These are phyloP conservation scores for Saimiri boliviensis DNA, from an alignment of 2,113 vertebrate genomes.

Conservation along the genomic window DNA sequence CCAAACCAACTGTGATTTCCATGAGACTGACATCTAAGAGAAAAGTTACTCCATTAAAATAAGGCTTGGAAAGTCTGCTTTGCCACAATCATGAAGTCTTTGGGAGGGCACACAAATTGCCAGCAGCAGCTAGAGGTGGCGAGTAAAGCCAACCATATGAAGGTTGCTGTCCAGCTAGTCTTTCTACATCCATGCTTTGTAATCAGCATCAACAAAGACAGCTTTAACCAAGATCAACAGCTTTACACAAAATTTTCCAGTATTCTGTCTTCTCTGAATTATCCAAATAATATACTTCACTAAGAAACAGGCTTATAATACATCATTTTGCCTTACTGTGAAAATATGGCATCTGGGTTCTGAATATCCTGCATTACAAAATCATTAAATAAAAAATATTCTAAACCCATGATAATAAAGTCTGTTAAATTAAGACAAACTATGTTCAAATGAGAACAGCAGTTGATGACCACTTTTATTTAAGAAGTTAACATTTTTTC, in stretches of 20 bases:
- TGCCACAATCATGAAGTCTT: neutral
- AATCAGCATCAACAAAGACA: neutral
- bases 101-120: accelerated
- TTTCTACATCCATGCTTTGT: neutral
- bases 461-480: conserved; percentile 51
- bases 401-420: neutral
- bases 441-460: conserved; percentile 45
- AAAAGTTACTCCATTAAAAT: neutral
- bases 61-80: neutral
- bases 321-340: neutral
- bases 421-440: conserved; percentile 58
- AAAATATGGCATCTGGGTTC: neutral
- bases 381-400: conserved; percentile 33
- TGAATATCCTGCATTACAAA: neutral
- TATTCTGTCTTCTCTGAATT: neutral
- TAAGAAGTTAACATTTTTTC: conserved; percentile 28
- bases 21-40: neutral
- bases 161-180: neutral
- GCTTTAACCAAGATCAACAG: neutral
- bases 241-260: neutral
- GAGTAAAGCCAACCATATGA: accelerated
- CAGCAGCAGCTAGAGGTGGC: no score
- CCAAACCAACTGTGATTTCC: no score
- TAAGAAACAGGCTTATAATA: neutral
- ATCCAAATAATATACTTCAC: neutral